Conservation (phyloP, 2,113 vertebrate species). For the Epinephelus lanceolatus region DNA sequence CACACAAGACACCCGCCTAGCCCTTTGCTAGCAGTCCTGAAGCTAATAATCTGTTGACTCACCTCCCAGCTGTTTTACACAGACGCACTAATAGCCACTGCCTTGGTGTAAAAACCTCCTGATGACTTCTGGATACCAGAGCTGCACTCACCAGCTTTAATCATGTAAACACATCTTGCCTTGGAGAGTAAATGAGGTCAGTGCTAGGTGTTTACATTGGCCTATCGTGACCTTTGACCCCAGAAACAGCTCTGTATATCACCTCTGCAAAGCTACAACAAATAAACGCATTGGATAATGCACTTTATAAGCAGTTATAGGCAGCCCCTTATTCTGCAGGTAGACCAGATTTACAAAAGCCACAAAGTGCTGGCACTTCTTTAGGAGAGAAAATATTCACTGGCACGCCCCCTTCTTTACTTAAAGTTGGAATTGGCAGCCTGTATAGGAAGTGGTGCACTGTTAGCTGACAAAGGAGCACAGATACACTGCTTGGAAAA, state of each 20-base stretch:
- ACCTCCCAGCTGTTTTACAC: slow-evolving; percentile 22
- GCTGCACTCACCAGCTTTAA: slow-evolving; percentile 1
- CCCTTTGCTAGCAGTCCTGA: not conserved
- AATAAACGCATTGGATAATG: slow-evolving; percentile 20
- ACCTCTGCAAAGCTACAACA: slow-evolving; percentile 20
- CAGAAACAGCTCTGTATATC: not conserved
- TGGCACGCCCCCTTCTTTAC: slow-evolving; percentile 46
- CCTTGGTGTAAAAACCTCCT: slow-evolving; percentile 4
- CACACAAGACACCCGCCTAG: not conserved
- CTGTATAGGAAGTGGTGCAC: slow-evolving; percentile 45
- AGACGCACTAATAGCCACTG: not conserved
- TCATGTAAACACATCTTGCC: slow-evolving; percentile 18
- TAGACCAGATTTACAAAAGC: slow-evolving; percentile 26
- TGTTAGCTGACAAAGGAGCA: slow-evolving; percentile 56
- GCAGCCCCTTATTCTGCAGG: slow-evolving; percentile 26
- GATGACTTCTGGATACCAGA: slow-evolving; percentile 10
- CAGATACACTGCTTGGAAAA: slow-evolving; percentile 28
- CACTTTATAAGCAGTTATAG: slow-evolving; percentile 35
- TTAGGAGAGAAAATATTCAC: slow-evolving; percentile 41
- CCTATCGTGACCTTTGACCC: slow-evolving; percentile 34
- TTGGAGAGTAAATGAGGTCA: slow-evolving; percentile 7
- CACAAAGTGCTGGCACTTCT: slow-evolving; percentile 40
- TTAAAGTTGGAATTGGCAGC: slow-evolving; percentile 49
- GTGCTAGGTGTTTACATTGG: slow-evolving; percentile 21
- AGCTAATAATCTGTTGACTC: not conserved